These are phyloP conservation scores for Eutrigla gurnardus DNA, from an alignment of 2,797 vertebrate species.

Conservation along the genomic window DNA sequence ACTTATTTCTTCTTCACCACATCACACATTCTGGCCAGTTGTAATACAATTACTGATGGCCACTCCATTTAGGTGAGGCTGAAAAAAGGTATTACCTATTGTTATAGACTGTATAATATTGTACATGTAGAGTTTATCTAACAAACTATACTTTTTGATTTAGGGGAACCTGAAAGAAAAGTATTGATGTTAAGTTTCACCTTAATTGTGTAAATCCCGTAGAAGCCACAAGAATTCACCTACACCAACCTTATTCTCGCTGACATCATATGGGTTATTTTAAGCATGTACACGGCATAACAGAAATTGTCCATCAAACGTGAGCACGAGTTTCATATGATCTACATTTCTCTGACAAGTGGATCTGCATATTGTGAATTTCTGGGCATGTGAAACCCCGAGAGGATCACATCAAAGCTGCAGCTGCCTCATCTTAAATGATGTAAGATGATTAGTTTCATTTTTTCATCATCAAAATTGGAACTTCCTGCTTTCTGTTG, in stretches of 20 bases:
- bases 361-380: slow-evolving; percentile 19
- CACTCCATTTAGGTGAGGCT: not conserved
- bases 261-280: slow-evolving; percentile 6
- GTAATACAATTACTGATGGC: not conserved
- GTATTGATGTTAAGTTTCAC: not conserved
- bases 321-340: slow-evolving; percentile 20
- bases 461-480: not conserved
- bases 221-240: not conserved
- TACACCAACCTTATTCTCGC: not conserved
- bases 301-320: not conserved
- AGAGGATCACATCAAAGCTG: slow-evolving; percentile 25
- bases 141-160: not conserved
- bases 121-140: not conserved
- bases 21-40: not conserved
- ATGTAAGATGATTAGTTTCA: not conserved
- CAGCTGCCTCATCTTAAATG: slow-evolving; percentile 6
- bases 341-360: slow-evolving; percentile 38
- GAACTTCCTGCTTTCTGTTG: not conserved
- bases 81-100: not conserved
- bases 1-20: too few species aligned
- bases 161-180: not conserved
- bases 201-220: not conserved
- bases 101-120: not conserved
- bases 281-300: not conserved
- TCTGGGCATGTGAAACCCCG: slow-evolving; percentile 31